phyloP scores from a whole-genome alignment of 1,140 invertebrate genomes.

The Tetragnatha versicolor region DNA sequence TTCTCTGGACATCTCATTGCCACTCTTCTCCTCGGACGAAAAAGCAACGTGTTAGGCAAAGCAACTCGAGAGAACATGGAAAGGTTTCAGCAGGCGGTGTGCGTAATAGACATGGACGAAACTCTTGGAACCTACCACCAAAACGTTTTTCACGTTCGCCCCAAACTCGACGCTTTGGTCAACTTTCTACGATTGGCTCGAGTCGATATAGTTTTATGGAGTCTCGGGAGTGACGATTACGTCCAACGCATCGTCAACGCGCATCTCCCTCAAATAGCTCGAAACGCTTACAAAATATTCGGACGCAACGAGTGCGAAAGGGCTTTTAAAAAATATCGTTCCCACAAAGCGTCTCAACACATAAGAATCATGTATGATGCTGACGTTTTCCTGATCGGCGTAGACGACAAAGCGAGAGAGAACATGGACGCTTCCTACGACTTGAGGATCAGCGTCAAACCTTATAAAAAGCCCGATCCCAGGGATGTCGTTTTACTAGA shows the following conservation, averaged over 20 bases:
- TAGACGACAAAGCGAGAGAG: constrained; percentile 6
- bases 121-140: constrained; percentile 1
- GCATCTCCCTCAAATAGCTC: neutral
- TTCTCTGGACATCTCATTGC: neutral
- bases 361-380: neutral
- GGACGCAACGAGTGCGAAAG: neutral
- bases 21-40: neutral
- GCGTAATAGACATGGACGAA: constrained; percentile 35
- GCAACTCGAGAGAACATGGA: neutral
- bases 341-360: constrained; percentile 4
- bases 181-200: neutral
- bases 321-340: neutral
- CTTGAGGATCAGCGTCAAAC: neutral
- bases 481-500: neutral
- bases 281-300: neutral
- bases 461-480: neutral
- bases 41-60: neutral
- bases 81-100: neutral
- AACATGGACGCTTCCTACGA: constrained; percentile 32
- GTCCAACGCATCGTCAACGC: neutral
- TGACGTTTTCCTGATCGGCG: neutral
- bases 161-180: neutral
- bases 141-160: neutral
- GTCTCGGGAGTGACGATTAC: constrained; percentile 8
- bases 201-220: constrained; percentile 19